Base-by-base conservation (phyloP, 92 coral and sea anemone genomes). In the Diadumene lineata region DNA sequence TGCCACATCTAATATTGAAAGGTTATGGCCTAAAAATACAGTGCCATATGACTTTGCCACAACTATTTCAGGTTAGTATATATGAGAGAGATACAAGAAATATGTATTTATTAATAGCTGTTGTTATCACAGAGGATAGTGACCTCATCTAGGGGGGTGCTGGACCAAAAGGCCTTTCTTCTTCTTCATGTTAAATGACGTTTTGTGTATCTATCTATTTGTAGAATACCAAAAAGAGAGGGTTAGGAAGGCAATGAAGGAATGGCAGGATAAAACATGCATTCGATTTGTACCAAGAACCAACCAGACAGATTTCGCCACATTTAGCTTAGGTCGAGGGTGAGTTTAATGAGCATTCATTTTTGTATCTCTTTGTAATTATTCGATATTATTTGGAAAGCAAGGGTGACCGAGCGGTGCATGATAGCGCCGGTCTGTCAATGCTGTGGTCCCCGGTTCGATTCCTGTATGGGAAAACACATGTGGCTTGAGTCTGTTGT, bases 1-100 rank as follows among this genome's bases (percentile, higher is more conserved):
- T 22, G 96, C 87, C 7, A 83, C 79, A 28, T 71, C 96, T 23
- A 27, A 21, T 1, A 25, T 60, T 26, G 29, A 50, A 57, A 68
- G 56, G n/a, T 72, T 83, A 32, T 90, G 96, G 96, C 74, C 85
- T n/a, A 73, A 85, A 50, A 71, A 81, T 43, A 85, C 90, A 0
- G 58, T 86, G 34, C 96, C 96, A 2, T 90, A 79, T 73, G 53
- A 83, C n/a, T 75, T 90, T 34, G 89, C 77, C 6, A 72, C 70
- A 3, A 43, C 19, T 26, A 71, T 81, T 24, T 21, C 87, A 62
- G 79, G 91, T 86, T 44, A 65, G 83, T 6, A 28, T 68, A 1
- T 13, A 0, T 28, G 11, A 0, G 31, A 17, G 0, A 28, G 43
- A 21, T 21, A 56, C n/a, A n/a, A n/a, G n/a, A n/a, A n/a, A n/a